Base-by-base conservation (phyloP, 2,113 vertebrate genomes). In the Chaetops frenatus region DNA sequence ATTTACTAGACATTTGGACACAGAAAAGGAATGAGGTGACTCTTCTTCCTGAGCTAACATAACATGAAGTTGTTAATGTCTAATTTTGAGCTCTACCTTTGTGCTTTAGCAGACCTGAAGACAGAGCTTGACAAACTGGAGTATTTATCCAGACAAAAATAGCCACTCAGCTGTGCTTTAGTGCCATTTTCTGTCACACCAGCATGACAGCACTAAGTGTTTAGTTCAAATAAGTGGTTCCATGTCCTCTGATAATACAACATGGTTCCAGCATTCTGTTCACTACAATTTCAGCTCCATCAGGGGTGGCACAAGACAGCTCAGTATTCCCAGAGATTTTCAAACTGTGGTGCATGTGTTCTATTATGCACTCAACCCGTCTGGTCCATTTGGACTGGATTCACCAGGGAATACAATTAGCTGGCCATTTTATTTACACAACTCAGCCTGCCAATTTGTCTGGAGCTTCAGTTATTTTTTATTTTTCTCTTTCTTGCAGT, bases 121-220 rank as follows among this genome's bases (percentile, higher is more conserved):
- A 91, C 50, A 92, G 80, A 91, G 82, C 90, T 56, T 97, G 96
- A 95, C 98, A 98, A 98, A 98, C 96, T 94, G 96, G 92, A 97
- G 95, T 98, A 97, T 98, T 98, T 98, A 97, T 97, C 96, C 88
- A 97, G 96, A 97, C 96, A 97, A 96, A 98, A 98, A 98, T 96
- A 98, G 97, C 95, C 98, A 98, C 97, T 97, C 98, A 97, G 98
- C 98, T 95, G 98, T 98, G 98, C 98, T 97, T 98, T 98, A 99
- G 97, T 99, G 98, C 98, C 98, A 98, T 98, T 98, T 98, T 98
- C 98, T 99, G 98, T 99, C 98, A 97, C 88, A 97, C 96, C 98
- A 98, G 97, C 97, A 97, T 97, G 98, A 98, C 97, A 97, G 98
- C 98, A 98, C 98, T 98, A 98, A 98, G 98, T 98, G 98, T 98